Conservation (phyloP, 2,113 vertebrate genomes). For the Erythrolamprus reginae region DNA sequence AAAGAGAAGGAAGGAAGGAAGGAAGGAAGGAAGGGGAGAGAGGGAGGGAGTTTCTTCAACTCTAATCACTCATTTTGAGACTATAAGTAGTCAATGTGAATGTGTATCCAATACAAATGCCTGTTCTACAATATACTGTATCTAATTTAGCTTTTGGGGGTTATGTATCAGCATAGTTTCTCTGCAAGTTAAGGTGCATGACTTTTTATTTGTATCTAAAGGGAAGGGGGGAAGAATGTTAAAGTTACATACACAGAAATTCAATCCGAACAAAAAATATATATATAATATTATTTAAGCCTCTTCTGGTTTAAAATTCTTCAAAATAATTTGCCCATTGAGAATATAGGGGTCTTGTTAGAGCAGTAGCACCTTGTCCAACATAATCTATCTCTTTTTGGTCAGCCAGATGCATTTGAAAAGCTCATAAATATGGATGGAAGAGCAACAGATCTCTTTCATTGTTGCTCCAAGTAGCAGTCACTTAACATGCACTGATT, state of each 20-base stretch:
- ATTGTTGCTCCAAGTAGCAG: background rate
- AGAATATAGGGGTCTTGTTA: background rate
- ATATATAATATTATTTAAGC: background rate
- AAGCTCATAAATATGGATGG: background rate
- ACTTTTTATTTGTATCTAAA: background rate
- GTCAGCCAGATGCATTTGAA: background rate
- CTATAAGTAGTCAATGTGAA: background rate
- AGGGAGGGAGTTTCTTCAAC: background rate
- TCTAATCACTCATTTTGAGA: background rate
- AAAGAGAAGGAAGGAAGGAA: too few relatives aligned
- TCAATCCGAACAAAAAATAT: background rate
- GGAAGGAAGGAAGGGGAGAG: too few relatives aligned
- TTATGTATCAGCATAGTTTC: background rate
- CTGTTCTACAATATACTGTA: background rate
- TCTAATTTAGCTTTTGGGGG: background rate
- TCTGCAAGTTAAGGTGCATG: background rate
- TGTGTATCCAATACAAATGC: background rate
- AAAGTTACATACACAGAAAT: background rate
- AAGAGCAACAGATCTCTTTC: background rate
- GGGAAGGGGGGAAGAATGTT: background rate
- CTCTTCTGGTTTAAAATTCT: background rate
- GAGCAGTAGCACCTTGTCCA: background rate
- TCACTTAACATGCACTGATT: background rate
- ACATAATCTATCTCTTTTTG: background rate
- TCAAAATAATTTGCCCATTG: background rate